Conservation (phyloP, 2,888 invertebrate species). For the Kryphioiulus occultus region DNA sequence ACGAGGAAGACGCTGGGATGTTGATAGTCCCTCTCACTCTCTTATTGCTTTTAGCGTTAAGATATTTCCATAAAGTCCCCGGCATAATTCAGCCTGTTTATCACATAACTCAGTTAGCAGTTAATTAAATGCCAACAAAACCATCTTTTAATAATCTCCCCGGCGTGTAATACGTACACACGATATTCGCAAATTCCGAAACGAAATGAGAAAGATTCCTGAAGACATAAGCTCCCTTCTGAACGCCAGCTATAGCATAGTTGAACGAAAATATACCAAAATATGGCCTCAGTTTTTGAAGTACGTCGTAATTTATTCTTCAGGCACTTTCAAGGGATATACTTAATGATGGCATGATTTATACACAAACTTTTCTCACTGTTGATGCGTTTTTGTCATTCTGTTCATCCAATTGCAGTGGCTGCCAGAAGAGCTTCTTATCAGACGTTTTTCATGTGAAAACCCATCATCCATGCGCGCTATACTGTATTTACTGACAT, state of each 20-base stretch:
- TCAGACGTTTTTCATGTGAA: neutral
- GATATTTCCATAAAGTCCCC: slow-evolving; percentile 42
- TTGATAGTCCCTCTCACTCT: slow-evolving; percentile 29
- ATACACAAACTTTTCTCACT: neutral
- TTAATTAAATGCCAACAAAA: slow-evolving; percentile 47
- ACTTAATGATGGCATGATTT: slow-evolving; percentile 37
- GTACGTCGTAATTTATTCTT: slow-evolving; percentile 43
- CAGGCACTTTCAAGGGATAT: slow-evolving; percentile 43
- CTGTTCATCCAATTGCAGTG: neutral
- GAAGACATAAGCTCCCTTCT: slow-evolving; percentile 12
- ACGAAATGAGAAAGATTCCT: slow-evolving; percentile 47
- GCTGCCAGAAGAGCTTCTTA: neutral
- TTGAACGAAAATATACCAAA: neutral
- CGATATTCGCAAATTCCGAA: slow-evolving; percentile 42
- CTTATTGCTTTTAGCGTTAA: slow-evolving; percentile 38
- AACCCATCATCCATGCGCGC: neutral
- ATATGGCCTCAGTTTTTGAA: neutral
- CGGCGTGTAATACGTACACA: slow-evolving; percentile 34
- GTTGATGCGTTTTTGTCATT: slow-evolving; percentile 15
- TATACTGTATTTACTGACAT: too few relatives aligned
- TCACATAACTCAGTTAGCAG: slow-evolving; percentile 46
- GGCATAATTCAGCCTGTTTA: slow-evolving; percentile 44
- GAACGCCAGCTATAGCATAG: neutral
- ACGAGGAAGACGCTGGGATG: neutral
- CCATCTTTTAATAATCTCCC: slow-evolving; percentile 48